phyloP scores from a whole-genome alignment of 2,113 vertebrate genomes.

The Antechinus stuartii region DNA sequence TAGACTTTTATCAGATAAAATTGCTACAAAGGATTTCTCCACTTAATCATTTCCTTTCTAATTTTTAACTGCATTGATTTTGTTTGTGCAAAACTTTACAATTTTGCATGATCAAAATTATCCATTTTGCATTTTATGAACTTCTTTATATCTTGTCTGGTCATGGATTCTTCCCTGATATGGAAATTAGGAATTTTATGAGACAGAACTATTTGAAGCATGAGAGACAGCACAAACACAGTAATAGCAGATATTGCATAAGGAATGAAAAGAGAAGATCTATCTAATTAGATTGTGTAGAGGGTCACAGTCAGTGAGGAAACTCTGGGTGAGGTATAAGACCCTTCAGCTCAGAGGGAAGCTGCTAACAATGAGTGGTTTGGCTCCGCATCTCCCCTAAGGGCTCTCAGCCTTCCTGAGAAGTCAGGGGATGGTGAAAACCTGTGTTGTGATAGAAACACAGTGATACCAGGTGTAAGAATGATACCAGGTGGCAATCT shows the following conservation, averaged over 20 bases:
- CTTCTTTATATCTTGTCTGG: background rate
- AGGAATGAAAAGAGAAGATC: background rate
- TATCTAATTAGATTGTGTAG: background rate
- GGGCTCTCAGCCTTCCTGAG: no score
- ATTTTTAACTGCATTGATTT: background rate
- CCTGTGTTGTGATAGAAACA: no score
- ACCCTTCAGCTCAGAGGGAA: no score
- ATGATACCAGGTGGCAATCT: no score
- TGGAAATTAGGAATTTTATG: background rate
- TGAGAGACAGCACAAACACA: background rate
- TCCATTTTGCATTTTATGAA: background rate
- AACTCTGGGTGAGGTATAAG: no score
- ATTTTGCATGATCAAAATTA: background rate
- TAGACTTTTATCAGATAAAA: background rate
- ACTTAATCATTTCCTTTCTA: background rate
- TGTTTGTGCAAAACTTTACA: background rate
- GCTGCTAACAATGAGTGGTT: no score
- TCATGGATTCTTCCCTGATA: background rate
- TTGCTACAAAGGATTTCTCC: background rate
- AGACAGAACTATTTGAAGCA: background rate
- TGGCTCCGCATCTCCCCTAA: no score
- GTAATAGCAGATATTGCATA: background rate
- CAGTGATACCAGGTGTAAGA: no score
- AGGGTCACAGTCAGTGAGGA: no score
- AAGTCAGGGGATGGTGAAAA: no score